Evolutionary conservation across 2,113 vertebrate species (phyloP), one percentile per base, ranked within the genome.

Genomic region (Motacilla alba): DNA sequence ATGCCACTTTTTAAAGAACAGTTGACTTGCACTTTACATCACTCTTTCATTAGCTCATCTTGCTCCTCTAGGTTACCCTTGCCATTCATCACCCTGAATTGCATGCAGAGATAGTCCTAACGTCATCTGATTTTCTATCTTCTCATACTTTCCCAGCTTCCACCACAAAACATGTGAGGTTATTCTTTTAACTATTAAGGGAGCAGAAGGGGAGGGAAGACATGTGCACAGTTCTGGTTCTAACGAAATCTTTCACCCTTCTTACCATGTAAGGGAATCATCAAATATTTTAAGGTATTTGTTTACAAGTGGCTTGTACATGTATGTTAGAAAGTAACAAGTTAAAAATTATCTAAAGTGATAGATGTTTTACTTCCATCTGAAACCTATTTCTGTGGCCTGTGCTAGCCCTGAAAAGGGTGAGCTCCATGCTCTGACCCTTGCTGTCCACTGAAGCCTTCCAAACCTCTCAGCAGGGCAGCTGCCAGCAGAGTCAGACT

Each of bases 1-100:
- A 82, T 67, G 47, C 62, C 84, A 66, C 62, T 84, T 97, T 77
- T 96, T 93, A 90, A 96, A 96, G 97, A 97, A 93, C 69, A 91
- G 95, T 96, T 97, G 95, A 96, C 95, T 97, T 89, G 87, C 6
- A 1, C 95, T 96, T 97, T 97, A 96, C 96, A 92, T 95, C 90
- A 89, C 58, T 30, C 83, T 95, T 96, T 95, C 93, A 94, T 98
- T 96, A 82, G 85, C 74, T 96, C 92, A 94, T 95, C 96, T 95
- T 79, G 81, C 94, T 94, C 92, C 90, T 96, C 86, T 62, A 82
- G 68, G 90, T 97, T 97, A 96, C 75, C 91, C 90, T 60, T 83
- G 44, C 26, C 83, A 96, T 97, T 76, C 79, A 91, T 79, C 83
- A 85, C 35, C 63, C 89, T 22, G 37, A 95, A 96, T 94, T 94